A percentile compares a stretch with the other conserved stretches of the same genome.
These are phyloP conservation scores for Coleophora flavipennella DNA, from an alignment of 2,888 invertebrate species.

Conservation along the genomic window DNA sequence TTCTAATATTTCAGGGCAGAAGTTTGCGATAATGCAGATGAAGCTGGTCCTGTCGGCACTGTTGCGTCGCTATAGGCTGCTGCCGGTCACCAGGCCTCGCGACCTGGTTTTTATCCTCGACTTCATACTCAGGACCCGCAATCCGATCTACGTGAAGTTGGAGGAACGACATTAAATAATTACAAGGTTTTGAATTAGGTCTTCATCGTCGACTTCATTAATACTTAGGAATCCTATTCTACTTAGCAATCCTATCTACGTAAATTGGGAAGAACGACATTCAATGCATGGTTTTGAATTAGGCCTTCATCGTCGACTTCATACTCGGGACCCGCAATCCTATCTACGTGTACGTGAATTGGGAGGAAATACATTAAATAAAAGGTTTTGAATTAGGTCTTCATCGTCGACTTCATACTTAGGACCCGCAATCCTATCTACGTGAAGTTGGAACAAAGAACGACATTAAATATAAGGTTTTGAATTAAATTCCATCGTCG, in stretches of 20 bases:
- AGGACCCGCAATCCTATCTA: conserved; percentile 41
- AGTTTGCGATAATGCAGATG: conserved; percentile 72
- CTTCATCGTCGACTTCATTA: conserved; percentile 37
- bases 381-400: conserved; percentile 4
- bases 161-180: conserved; percentile 16
- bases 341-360: conserved; percentile 40
- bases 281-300: too few species aligned
- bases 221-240: conserved; percentile 44
- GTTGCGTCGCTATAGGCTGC: conserved; percentile 52
- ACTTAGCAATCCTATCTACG: conserved; percentile 37
- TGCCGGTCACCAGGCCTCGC: conserved; percentile 52
- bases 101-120: conserved; percentile 39
- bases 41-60: conserved; percentile 63
- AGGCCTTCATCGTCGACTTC: conserved; percentile 34
- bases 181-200: too few species aligned
- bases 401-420: conserved; percentile 43
- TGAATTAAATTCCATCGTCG: conserved; percentile 25
- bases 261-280: conserved; percentile 30
- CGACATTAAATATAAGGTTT: not conserved
- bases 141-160: conserved; percentile 41
- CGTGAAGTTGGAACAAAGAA: conserved; percentile 32
- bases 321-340: conserved; percentile 41
- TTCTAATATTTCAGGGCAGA: conserved; percentile 53
- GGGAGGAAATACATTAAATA: conserved; percentile 19
- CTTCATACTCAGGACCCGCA: conserved; percentile 40